Base-by-base conservation (phyloP, 2,888 invertebrate genomes). In the Heliconius ismenius region DNA sequence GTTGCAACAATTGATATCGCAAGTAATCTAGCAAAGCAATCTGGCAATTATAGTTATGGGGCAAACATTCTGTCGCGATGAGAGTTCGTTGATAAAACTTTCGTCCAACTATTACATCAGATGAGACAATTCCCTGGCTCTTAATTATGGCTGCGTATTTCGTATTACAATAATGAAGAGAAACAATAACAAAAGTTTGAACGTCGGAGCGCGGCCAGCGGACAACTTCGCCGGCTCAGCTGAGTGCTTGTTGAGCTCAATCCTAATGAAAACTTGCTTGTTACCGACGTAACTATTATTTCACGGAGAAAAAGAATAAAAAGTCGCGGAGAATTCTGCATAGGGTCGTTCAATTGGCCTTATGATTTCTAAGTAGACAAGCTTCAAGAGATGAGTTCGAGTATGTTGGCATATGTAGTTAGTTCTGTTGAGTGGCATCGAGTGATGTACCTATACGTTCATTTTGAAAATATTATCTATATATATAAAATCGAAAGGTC, bases 111-210 rank as follows among this genome's bases (percentile, higher is more conserved):
- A 90, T 91, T 86, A 89, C 89, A 88, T 90, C 91, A 88, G 87
- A 86, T 85, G 87, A 87, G 90, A 90, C 91, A 88, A 89, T 90
- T 89, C 89, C 88, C 86, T 86, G 88, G 91, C 88, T 91, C 92
- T 93, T 93, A 93, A 94, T 93, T 93, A 94, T 90, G 88, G 88
- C 89, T 89, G 88, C 90, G 91, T 92, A 92, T 91, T 93, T 91
- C 89, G 89, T 92, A 92, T 93, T 91, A 93, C 92, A 93, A 92
- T 93, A 94, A 94, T 92, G 91, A 93, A 93, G 89, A 86, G 89
- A 90, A 92, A 93, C 92, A 93, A 93, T 93, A 93, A 92, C 91
- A 91, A 92, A 94, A 94, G 92, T 94, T 93, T 89, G 89, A 91
- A 89, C 89, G 88, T 83, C 86, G 89, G 86, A 86, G 86, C 87